phyloP scores from a whole-genome alignment of 2,113 vertebrate genomes.

The Oreochromis spilurus region DNA sequence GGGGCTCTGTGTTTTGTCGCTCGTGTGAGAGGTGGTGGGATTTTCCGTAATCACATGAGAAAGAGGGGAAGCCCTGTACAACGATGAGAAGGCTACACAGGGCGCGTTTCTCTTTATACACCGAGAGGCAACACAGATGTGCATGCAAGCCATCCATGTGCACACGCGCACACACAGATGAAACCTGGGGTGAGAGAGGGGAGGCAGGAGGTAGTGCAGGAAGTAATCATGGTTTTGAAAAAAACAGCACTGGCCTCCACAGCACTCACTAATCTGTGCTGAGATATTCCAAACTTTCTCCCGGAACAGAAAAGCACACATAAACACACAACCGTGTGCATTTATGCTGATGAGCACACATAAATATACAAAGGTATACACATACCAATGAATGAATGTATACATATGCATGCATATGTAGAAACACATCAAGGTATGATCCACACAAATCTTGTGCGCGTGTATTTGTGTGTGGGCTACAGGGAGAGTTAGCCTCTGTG shows the following conservation, averaged over 20 bases:
- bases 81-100: conserved; percentile 23
- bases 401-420: conserved; percentile 35
- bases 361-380: conserved; percentile 51
- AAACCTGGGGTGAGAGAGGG: background rate
- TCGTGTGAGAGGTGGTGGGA: conserved; percentile 43
- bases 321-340: conserved; percentile 41
- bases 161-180: background rate
- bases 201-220: conserved; percentile 72
- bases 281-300: conserved; percentile 78
- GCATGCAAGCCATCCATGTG: conserved; percentile 3
- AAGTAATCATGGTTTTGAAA: conserved; percentile 79
- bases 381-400: conserved; percentile 56
- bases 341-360: conserved; percentile 47
- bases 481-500: background rate
- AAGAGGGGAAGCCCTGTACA: conserved; percentile 64
- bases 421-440: conserved; percentile 36
- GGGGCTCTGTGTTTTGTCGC: conserved; percentile 49
- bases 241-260: conserved; percentile 67
- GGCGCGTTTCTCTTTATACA: conserved; percentile 40
- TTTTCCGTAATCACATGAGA: conserved; percentile 67
- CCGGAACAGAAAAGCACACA: conserved; percentile 58
- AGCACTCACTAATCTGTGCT: conserved; percentile 69
- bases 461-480: background rate
- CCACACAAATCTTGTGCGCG: conserved; percentile 4
- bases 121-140: conserved; percentile 62